Evolutionary conservation across 1,140 invertebrate genomes (phyloP).

Genomic region (Coelopa frigida): DNA sequence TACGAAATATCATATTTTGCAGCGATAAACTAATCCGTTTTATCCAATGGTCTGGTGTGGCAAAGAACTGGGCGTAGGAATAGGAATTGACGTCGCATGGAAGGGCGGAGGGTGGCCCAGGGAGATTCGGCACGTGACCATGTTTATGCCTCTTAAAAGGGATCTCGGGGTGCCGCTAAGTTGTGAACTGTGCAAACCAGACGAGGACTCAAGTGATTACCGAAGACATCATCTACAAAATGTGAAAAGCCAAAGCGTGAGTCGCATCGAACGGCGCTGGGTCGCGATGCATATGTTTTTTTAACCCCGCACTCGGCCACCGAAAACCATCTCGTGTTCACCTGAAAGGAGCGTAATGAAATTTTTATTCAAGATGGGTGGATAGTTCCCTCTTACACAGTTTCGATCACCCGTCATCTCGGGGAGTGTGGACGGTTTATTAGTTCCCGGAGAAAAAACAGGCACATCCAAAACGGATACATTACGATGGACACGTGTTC

Average conservation of each 20-base stretch:
- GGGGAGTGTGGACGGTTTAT: no score
- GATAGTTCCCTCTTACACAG: no score
- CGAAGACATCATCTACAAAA: constrained; percentile 35
- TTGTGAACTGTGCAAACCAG: constrained; percentile 19
- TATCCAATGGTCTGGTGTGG: constrained; percentile 42
- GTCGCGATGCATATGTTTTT: constrained; percentile 40
- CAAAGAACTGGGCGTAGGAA: constrained; percentile 35
- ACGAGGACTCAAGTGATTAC: constrained; percentile 25
- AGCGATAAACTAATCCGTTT: constrained; percentile 27
- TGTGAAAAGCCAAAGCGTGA: constrained; percentile 44
- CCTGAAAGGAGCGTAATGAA: no score
- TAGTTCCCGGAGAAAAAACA: constrained; percentile 11
- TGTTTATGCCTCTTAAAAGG: constrained; percentile 39
- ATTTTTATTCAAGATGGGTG: no score
- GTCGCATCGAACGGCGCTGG: constrained; percentile 34
- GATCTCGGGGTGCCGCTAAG: constrained; percentile 10
- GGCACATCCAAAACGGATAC: constrained; percentile 33
- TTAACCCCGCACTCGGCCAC: constrained; percentile 15
- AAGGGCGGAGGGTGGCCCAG: neutral
- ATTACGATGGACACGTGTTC: constrained; percentile 39
- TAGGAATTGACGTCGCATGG: neutral
- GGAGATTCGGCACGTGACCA: constrained; percentile 30
- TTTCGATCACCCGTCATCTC: no score
- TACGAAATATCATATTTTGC: constrained; percentile 26
- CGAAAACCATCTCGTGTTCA: constrained; percentile 28